Evolutionary conservation across 1,140 invertebrate species (phyloP).

Genomic region (Diabrotica virgifera): DNA sequence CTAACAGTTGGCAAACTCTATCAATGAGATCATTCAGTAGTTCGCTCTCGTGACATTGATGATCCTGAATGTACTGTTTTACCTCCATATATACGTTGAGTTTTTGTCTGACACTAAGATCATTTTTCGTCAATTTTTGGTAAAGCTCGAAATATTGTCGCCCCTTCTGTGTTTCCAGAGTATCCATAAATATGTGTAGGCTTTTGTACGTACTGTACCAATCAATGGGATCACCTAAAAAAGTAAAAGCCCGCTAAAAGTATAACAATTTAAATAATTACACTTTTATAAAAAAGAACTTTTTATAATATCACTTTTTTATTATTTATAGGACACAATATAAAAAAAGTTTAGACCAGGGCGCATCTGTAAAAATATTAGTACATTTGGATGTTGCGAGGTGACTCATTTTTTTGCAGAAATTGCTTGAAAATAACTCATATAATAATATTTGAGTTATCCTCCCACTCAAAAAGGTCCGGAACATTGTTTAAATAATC

Average conservation of each 20-base stretch:
- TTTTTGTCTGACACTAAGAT: constrained; percentile 52
- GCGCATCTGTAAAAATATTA: no score
- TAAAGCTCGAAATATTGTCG: constrained; percentile 59
- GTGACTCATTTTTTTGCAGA: no score
- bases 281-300: no score
- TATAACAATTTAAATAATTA: no score
- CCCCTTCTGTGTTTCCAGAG: constrained; percentile 63
- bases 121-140: constrained; percentile 52
- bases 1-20: constrained; percentile 58
- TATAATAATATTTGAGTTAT: no score
- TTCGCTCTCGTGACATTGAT: constrained; percentile 54
- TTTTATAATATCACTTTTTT: no score
- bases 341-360: no score
- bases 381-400: no score
- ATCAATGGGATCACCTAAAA: constrained; percentile 47
- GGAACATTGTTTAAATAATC: no score
- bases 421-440: no score
- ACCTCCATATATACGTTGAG: constrained; percentile 58
- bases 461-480: no score
- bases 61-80: constrained; percentile 54
- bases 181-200: constrained; percentile 60
- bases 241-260: background rate
- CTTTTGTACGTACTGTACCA: constrained; percentile 60
- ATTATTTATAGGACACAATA: no score
- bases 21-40: constrained; percentile 59